These are phyloP conservation scores for Dasyornis broadbenti DNA, from an alignment of 2,113 vertebrate species.

Conservation along the genomic window DNA sequence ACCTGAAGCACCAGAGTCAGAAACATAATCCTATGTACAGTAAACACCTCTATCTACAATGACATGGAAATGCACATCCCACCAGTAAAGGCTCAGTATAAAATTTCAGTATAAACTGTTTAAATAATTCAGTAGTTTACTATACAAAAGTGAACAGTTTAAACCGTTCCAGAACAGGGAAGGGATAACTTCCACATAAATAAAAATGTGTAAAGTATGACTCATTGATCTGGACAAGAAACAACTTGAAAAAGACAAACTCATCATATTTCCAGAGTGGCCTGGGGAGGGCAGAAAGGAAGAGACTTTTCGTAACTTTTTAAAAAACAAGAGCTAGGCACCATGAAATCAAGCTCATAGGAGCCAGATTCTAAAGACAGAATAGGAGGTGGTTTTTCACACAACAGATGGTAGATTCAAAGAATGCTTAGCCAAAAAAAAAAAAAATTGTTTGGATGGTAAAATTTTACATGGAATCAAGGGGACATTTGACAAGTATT, in stretches of 20 bases:
- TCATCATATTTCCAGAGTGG: neutral
- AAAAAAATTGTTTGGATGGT: neutral
- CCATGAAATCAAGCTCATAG: neutral
- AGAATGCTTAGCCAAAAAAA: neutral
- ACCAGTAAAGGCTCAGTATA: neutral
- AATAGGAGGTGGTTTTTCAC: conserved; percentile 4
- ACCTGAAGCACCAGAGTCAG: neutral
- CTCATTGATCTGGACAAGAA: neutral
- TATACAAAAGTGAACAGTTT: neutral
- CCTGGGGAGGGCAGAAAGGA: neutral
- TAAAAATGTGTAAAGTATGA: neutral
- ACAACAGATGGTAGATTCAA: conserved; percentile 20
- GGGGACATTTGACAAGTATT: neutral
- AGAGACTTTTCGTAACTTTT: neutral
- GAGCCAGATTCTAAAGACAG: neutral
- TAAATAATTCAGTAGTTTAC: neutral
- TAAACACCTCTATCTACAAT: neutral
- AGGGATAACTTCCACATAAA: neutral
- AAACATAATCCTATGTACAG: neutral
- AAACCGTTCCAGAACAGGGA: neutral
- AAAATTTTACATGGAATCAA: neutral
- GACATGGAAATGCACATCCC: neutral
- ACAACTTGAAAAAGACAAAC: conserved; percentile 2
- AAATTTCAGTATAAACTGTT: neutral
- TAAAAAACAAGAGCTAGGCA: neutral